Evolutionary conservation across 2,113 vertebrate species (phyloP), one percentile per base, ranked within the genome.

Genomic region (Thamnaconus septentrionalis): DNA sequence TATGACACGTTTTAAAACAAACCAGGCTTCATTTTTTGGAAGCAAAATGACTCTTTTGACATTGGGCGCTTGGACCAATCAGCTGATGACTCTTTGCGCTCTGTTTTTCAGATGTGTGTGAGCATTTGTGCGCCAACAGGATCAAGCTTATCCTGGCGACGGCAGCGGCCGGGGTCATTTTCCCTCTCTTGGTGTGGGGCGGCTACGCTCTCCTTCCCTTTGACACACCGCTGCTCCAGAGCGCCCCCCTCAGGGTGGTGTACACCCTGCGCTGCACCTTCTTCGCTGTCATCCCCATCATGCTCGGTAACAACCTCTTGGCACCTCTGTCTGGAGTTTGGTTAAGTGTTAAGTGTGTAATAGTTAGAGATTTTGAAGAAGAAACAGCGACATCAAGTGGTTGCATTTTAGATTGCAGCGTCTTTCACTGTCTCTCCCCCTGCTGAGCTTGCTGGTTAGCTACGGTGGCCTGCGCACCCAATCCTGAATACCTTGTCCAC

Each of bases 141-240:
- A 8, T 88, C 46, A 64, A 43, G 64, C 31, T 73, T 50, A 31
- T 3, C 31, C 56, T 85, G 56, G 57, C 75, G 3, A 71, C 11
- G 3, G 41, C 53, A 3, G 76, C 86, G 0, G 93, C 92, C 0
- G 86, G 89, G 3, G 0, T 97, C 0, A 52, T 98, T 44, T 96
- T 95, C 84, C 97, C 97, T 6, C 91, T 95, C 69, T 83, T 99
- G 53, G 39, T 98, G 31, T 98, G 95, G 1, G 94, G 92, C 0
- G 94, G 94, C 0, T 96, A 94, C 0, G 53, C 85, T 65, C 93
- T 96, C 80, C 79, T 99, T 69, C 97, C 97, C 2, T 98, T 99
- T 0, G 95, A 98, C 0, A 90, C 93, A 0, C 96, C 97, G 0
- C 61, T 87, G 56, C 82, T 99, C 76, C 73, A 89, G 1, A 90